These are phyloP conservation scores for Drosophila sp. DNA, from an alignment of 1,140 invertebrate genomes.

Conservation along the genomic window DNA sequence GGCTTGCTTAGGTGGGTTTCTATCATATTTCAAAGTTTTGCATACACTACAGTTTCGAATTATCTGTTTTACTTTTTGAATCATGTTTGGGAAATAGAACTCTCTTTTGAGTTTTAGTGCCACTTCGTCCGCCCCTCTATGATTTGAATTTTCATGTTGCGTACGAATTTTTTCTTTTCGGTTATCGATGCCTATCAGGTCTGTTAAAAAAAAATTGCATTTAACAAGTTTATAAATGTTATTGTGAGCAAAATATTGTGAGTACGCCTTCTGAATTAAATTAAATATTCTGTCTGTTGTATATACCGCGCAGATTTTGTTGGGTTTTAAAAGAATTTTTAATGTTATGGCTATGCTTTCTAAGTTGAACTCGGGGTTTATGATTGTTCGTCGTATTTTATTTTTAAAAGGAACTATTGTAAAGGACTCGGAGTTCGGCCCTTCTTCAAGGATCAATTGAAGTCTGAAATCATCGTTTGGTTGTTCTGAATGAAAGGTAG, in stretches of 20 bases:
- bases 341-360: conserved; percentile 15
- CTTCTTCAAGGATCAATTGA: conserved; percentile 22
- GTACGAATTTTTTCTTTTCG: no score
- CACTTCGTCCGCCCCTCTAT: no score
- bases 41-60: conserved; percentile 4
- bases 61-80: conserved; percentile 4
- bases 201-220: no score
- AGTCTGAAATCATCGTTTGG: conserved; percentile 28
- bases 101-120: no score
- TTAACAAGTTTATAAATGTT: no score
- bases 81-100: no score
- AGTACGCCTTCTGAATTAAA: conserved; percentile 16
- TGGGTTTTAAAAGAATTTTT: conserved; percentile 9
- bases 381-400: no score
- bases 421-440: no score
- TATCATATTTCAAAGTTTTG: conserved; percentile 3
- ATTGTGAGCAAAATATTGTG: conserved; percentile 15
- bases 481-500: conserved; percentile 22
- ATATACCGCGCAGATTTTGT: conserved; percentile 23
- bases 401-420: no score
- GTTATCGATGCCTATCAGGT: no score
- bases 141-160: no score
- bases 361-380: conserved; percentile 12
- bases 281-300: conserved; percentile 19
- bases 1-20: background rate